Base-by-base conservation (phyloP, 2,113 vertebrate genomes). In the Atlantisia rogersi region DNA sequence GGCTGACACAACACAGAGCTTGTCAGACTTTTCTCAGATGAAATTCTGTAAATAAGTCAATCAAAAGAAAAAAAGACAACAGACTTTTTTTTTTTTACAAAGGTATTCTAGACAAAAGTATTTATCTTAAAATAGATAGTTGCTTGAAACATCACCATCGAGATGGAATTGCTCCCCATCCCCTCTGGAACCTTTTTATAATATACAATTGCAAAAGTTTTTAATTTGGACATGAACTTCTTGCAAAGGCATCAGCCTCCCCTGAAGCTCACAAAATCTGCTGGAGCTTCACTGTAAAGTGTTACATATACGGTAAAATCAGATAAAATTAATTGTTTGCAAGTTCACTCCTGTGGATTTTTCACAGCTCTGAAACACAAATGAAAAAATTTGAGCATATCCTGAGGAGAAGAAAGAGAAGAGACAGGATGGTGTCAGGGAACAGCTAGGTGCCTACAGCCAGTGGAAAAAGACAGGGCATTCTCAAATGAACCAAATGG, bases 31-130 rank as follows among this genome's bases (percentile, higher is more conserved):
- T 50, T 59, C 88, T 79, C 25, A 31, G 26, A 55, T 35, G 20
- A 88, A 82, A 83, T 81, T 73, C 86, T n/a, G 73, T 82, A 94
- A 95, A 71, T 58, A 78, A 93, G 50, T 73, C 76, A 84, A 78
- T 91, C 65, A 79, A 71, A 88, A 93, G 48, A 62, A 83, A 85
- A 77, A 85, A 77, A 83, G 21, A 60, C 35, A 60, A 65, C 29
- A 28, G 55, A 10, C 55, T 17, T 46, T 8, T 18, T 46, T 46
- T 46, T 75, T 84, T 90, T 86, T 77, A 37, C 29, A 62, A 18
- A 25, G 10, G 5, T 76, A 14, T 90, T 78, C 87, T 65, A 79
- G 68, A 67, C 31, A 67, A 31, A 94, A 70, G 26, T 70, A 59
- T 86, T 92, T 55, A 16, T 58, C 37, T 89, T 77, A 67, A 89